Evolutionary conservation across 2,113 vertebrate species (phyloP), one percentile per base, ranked within the genome.

Genomic region (Sinosuthora webbiana): DNA sequence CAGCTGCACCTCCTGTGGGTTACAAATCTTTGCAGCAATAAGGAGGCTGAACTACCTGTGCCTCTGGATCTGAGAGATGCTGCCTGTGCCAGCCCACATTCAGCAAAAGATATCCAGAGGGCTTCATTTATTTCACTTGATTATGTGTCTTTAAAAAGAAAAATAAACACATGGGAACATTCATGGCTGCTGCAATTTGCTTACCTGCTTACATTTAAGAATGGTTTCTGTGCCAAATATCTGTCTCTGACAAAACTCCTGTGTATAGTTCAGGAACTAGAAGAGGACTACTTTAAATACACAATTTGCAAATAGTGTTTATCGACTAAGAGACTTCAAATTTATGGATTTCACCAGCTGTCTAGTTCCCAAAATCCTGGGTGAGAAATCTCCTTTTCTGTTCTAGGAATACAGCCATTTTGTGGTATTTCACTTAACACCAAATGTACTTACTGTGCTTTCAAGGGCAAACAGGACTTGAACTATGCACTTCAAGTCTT

Each of bases 401-500:
- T 64, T 53, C 9, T 22, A 83, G 15, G 15, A 73, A 56, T 65
- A 44, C 1, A 71, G 6, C 17, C 76, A 19, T 60, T 87, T 47
- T 60, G 31, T 73, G 10, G 7, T 68, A 60, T 78, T 86, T 49
- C 44, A 80, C 30, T 76, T 70, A 70, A 59, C 11, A 75, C 2
- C 13, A 75, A 63, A 74, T 4, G 21, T 35, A 57, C 15, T 65
- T 80, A 71, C 30, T 35, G 33, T 13, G 31, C 30, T 50, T 67
- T 25, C 0, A 0, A 65, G 13, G 22, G n/a, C 41, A 88, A 53
- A 74, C 3, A 74, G 47, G 81, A 70, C n/a, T n/a, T n/a, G n/a
- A n/a, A n/a, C n/a, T n/a, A n/a, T n/a, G n/a, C n/a, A n/a, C n/a
- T n/a, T 57, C 50, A 69, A 17, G 22, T 57, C 45, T 57, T 77